Percentiles rank a stretch among this genome's conserved stretches.
These are phyloP conservation scores for Tragelaphus buxtoni DNA, from an alignment of 2,113 vertebrate species.

Conservation along the genomic window DNA sequence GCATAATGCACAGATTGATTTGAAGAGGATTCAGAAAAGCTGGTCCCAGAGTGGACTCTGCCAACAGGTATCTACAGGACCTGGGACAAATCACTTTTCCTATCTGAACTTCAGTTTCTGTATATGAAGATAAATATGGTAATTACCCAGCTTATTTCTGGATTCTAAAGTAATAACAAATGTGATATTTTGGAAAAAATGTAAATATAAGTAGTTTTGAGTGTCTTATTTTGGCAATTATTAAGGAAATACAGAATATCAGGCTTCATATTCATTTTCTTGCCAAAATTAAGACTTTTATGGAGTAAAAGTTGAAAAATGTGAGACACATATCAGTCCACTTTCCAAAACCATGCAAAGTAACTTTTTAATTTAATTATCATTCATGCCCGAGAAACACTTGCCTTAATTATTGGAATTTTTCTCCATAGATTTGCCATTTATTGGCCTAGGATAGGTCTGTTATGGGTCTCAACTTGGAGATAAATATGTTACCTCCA, in stretches of 20 bases:
- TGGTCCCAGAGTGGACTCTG: not conserved
- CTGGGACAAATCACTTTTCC: not conserved
- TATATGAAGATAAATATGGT: not conserved
- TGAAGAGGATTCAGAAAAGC: not conserved
- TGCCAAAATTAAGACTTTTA: not conserved
- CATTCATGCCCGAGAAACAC: not conserved
- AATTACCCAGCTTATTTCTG: not conserved
- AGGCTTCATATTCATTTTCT: not conserved
- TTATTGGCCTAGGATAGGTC: not conserved
- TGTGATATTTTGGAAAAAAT: not conserved
- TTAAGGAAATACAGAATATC: not conserved
- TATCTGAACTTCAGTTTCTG: not conserved
- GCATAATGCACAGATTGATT: not conserved
- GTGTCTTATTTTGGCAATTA: not conserved
- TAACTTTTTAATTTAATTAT: slow-evolving; percentile 9
- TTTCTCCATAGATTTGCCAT: not conserved
- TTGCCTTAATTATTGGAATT: not conserved
- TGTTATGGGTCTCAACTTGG: not conserved
- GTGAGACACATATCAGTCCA: not conserved
- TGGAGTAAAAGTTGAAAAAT: not conserved
- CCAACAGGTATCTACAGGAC: not conserved
- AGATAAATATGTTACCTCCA: not conserved
- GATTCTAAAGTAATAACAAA: not conserved
- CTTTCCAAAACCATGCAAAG: not conserved
- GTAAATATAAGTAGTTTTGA: not conserved